Evolutionary conservation across 1,140 invertebrate genomes (phyloP).

Genomic region (Drosophila burlai): DNA sequence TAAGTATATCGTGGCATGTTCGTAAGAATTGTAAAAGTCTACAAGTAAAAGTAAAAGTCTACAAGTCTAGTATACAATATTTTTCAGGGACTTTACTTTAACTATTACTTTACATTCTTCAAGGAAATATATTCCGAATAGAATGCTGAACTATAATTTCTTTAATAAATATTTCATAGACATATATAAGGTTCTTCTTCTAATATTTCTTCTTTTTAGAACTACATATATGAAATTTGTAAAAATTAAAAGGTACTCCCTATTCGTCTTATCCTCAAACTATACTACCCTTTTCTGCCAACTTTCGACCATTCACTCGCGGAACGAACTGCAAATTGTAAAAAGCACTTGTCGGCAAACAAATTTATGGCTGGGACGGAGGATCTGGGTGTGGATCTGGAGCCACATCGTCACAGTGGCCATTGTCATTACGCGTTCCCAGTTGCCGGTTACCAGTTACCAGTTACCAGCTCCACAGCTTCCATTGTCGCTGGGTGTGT

Average conservation of each 20-base stretch:
- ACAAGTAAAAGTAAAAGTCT: too few species aligned
- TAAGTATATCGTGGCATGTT: neutral
- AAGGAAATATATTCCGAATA: too few species aligned
- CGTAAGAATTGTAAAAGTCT: neutral
- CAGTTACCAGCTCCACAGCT: constrained; percentile 11
- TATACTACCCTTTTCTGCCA: constrained; percentile 32
- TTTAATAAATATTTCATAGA: neutral
- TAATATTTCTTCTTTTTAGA: neutral
- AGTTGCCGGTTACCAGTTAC: constrained; percentile 23
- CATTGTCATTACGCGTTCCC: constrained; percentile 38
- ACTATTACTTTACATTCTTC: neutral
- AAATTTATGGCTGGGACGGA: constrained; percentile 67
- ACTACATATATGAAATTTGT: too few species aligned
- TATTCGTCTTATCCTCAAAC: neutral
- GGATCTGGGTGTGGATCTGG: constrained; percentile 32
- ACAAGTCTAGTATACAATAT: too few species aligned
- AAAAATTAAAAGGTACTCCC: neutral
- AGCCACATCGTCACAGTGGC: constrained; percentile 47
- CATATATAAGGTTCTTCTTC: neutral
- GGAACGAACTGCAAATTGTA: constrained; percentile 80
- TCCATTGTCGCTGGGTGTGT: constrained; percentile 54
- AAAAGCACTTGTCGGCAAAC: constrained; percentile 70
- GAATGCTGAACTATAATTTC: neutral
- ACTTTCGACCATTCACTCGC: constrained; percentile 43
- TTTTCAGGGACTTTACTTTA: neutral